Percentiles rank a stretch among this genome's conserved stretches.
Evolutionary conservation across 2,888 invertebrate genomes (phyloP).

Genomic region (Lysandra coridon): DNA sequence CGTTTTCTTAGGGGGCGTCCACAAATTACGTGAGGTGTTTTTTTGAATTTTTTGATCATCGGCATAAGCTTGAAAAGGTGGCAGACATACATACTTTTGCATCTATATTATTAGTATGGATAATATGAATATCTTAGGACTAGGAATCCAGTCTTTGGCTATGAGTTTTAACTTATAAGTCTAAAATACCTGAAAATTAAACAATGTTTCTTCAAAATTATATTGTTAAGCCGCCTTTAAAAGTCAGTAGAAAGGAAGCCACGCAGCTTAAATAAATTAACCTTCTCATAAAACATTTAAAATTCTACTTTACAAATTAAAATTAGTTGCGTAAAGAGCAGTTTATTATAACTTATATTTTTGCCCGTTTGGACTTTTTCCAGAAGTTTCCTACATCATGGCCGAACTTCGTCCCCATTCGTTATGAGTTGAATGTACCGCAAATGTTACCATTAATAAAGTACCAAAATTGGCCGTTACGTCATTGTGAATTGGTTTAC

Average conservation of each 20-base stretch:
- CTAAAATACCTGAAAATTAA: neutral
- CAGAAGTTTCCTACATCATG: constrained; percentile 25
- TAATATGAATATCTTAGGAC: too few relatives aligned
- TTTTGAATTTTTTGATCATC: too few relatives aligned
- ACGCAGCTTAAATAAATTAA: neutral
- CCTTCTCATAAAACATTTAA: neutral
- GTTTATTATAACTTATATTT: constrained; percentile 22
- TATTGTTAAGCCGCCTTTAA: neutral
- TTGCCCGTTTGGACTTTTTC: constrained; percentile 23
- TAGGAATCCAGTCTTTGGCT: too few relatives aligned
- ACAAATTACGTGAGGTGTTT: too few relatives aligned
- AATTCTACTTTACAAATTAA: constrained; percentile 6
- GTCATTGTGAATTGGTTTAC: constrained; percentile 6
- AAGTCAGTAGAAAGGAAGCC: neutral
- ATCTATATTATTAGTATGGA: too few relatives aligned
- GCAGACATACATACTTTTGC: too few relatives aligned
- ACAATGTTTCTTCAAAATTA: neutral
- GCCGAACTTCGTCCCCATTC: constrained; percentile 15
- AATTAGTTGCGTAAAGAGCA: constrained; percentile 21
- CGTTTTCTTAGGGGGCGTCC: too few relatives aligned
- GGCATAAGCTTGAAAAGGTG: too few relatives aligned
- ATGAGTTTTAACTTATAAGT: neutral
- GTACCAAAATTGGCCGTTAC: constrained; percentile 8
- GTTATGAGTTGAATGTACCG: constrained; percentile 19
- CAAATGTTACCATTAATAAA: constrained; percentile 26